These are phyloP conservation scores for Gryon sp. DNA, from an alignment of 1,140 invertebrate genomes.

Conservation along the genomic window DNA sequence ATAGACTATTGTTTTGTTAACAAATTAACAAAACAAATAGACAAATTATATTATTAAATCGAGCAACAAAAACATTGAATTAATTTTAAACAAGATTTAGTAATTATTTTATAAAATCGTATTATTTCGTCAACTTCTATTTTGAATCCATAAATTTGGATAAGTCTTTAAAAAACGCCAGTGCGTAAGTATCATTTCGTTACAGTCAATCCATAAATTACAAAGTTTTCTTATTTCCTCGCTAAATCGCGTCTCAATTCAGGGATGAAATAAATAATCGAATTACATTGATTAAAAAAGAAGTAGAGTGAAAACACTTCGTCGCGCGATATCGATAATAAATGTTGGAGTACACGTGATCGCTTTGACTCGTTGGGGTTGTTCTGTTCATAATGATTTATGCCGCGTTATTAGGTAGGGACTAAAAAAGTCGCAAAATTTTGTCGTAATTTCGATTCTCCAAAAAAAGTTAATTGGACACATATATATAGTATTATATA, in stretches of 20 bases:
- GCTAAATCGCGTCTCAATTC: conserved; percentile 49
- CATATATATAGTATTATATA: too few species aligned
- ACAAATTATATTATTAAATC: too few species aligned
- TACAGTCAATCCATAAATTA: conserved; percentile 67
- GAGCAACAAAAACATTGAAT: too few species aligned
- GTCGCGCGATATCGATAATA: conserved; percentile 67
- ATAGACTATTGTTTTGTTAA: too few species aligned
- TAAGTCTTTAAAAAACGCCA: too few species aligned
- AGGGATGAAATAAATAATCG: conserved; percentile 70
- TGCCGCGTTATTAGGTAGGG: conserved; percentile 63
- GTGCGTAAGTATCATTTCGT: conserved; percentile 48
- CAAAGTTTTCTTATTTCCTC: conserved; percentile 68
- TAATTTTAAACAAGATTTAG: too few species aligned
- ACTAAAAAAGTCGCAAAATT: conserved; percentile 54
- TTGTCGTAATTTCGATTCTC: too few species aligned
- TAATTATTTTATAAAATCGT: too few species aligned
- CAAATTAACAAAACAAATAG: too few species aligned
- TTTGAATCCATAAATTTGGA: too few species aligned
- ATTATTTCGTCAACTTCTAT: too few species aligned
- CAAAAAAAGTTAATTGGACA: too few species aligned
- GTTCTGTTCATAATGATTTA: conserved; percentile 68
- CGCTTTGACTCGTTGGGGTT: conserved; percentile 57
- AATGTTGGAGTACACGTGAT: conserved; percentile 68
- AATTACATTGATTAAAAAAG: conserved; percentile 73
- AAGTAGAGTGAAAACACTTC: conserved; percentile 62